phyloP scores from a whole-genome alignment of 2,797 vertebrate genomes.

The Coreius guichenoti region DNA sequence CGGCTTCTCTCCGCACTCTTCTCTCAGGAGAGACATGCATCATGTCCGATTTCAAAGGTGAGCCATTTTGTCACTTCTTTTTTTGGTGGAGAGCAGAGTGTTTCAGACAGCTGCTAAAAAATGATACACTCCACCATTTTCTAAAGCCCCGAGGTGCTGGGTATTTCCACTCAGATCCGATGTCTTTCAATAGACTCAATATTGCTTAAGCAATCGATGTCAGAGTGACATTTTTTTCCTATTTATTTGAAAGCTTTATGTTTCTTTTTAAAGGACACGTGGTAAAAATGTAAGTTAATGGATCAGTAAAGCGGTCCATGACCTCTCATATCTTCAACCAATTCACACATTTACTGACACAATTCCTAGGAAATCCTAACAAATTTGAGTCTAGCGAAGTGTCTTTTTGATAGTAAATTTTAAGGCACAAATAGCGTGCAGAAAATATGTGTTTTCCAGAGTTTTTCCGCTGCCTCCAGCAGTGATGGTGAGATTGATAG shows the following conservation, averaged over 20 bases:
- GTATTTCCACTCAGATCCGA: conserved; percentile 20
- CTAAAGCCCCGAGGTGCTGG: conserved; percentile 27
- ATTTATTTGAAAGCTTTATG: conserved; percentile 15
- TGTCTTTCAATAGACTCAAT: conserved; percentile 40
- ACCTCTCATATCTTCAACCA: not conserved
- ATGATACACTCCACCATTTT: conserved; percentile 38
- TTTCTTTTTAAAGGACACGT: conserved; percentile 3
- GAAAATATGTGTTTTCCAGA: conserved; percentile 32
- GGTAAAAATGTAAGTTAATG: not conserved
- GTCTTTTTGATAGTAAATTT: conserved; percentile 13
- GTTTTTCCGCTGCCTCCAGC: conserved; percentile 27
- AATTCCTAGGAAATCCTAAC: conserved; percentile 11
- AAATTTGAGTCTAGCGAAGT: not conserved
- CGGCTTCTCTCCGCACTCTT: conserved; percentile 18
- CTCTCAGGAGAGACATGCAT: conserved; percentile 51
- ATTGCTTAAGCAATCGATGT: conserved; percentile 26
- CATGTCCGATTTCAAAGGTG: conserved; percentile 57
- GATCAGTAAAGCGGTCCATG: not conserved
- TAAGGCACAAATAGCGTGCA: conserved; percentile 14
- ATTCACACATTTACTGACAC: conserved; percentile 3
- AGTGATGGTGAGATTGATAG: conserved; percentile 63
- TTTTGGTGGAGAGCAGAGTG: conserved; percentile 35
- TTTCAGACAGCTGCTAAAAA: conserved; percentile 37
- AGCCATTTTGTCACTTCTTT: conserved; percentile 46
- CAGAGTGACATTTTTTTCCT: conserved; percentile 1